Base-by-base conservation (phyloP, 1,140 invertebrate genomes). In the Drosophila yakuba region DNA sequence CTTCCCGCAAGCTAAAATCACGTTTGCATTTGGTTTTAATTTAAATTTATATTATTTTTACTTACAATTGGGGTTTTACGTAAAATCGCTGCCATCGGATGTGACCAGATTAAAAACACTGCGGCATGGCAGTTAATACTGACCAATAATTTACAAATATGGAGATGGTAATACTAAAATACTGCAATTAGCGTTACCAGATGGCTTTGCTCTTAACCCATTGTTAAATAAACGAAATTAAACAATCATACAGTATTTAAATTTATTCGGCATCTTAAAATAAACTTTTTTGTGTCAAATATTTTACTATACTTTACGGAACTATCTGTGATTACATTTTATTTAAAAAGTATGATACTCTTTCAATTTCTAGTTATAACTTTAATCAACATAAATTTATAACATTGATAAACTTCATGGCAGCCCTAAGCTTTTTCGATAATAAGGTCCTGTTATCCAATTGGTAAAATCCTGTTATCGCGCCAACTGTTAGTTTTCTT, bases 11-110 rank as follows among this genome's bases (percentile, higher is more conserved):
- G 8, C 74, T 80, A 35, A 28, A 20, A 7, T 12, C 0, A 11
- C 8, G 4, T 0, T 4, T 36, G 44, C 10, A 1, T 47, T 62
- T 38, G 0, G 67, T 55, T 50, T 55, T 12, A 11, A 14, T 6
- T 20, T 1, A 44, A 35, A 56, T 12, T 61, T 59, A 54, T 32
- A 5, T 23, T 15, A 66, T 56, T 63, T 64, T 59, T 11, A 69
- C 73, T 84, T 6, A 84, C 77, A 71, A 55, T 74, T 44, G 35
- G 17, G 52, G 57, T 32, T 78, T 78, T 78, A 59, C 72, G 74
- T 76, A 76, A 76, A 76, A 54, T 67, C 35, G 64, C 54, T 35
- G 69, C 47, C 68, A 73, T 73, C 25, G 12, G 15, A 23, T 59
- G 36, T 23, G 66, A 51, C 64, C 64, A 50, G 14, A 38, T 20